A percentile compares a stretch with the other conserved stretches of the same genome.
phyloP scores from a whole-genome alignment of 2,113 vertebrate genomes.

The Suncus etruscus region DNA sequence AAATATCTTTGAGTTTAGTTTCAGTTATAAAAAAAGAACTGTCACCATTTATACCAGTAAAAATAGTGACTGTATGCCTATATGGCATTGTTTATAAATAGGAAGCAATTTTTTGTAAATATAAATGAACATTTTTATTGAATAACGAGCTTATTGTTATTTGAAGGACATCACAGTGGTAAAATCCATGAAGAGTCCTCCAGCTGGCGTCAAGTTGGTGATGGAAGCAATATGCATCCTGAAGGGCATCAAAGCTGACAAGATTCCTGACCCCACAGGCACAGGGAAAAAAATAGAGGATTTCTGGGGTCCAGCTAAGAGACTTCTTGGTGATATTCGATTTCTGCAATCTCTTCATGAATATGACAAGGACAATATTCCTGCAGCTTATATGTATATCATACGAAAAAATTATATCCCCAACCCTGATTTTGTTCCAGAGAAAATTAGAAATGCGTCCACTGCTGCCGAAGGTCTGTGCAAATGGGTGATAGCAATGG shows the following conservation, averaged over 20 bases:
- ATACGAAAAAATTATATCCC: conserved; percentile 94
- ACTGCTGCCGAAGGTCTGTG: conserved; percentile 94
- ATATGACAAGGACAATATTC: conserved; percentile 95
- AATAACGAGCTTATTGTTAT: conserved; percentile 33
- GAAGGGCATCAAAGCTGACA: conserved; percentile 94
- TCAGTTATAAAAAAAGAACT: neutral
- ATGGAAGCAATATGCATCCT: conserved; percentile 97
- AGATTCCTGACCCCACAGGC: conserved; percentile 92
- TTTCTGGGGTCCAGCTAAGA: conserved; percentile 96
- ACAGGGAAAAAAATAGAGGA: conserved; percentile 94
- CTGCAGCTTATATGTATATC: conserved; percentile 88
- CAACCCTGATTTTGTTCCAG: conserved; percentile 94
- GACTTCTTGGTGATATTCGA: conserved; percentile 92
- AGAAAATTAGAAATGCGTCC: conserved; percentile 94
- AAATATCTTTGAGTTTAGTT: no score
- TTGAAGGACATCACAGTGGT: conserved; percentile 94
- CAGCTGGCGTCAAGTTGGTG: conserved; percentile 93
- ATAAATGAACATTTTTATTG: neutral
- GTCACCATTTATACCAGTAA: neutral
- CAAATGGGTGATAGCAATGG: conserved; percentile 94
- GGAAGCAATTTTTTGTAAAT: neutral
- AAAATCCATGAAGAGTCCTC: conserved; percentile 97
- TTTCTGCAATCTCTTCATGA: conserved; percentile 95
- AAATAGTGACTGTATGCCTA: neutral
- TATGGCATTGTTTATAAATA: conserved; percentile 36